Base-by-base conservation (phyloP, 2,113 vertebrate species). In the Proteles cristata region DNA sequence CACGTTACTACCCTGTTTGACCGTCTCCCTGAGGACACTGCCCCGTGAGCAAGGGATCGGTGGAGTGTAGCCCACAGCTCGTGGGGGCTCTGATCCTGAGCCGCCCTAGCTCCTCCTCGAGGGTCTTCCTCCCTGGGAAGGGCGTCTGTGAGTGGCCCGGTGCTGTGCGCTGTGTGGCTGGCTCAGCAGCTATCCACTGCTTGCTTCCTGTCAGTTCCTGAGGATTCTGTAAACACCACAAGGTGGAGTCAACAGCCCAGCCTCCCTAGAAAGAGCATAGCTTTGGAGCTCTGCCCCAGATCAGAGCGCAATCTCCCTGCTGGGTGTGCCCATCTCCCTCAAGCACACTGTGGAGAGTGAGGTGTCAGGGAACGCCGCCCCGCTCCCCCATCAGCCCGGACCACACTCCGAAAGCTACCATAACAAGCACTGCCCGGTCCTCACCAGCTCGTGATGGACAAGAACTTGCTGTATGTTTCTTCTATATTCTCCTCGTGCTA, bases 161-260 rank as follows among this genome's bases (percentile, higher is more conserved):
- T 5, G n/a, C 48, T 2, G 5, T 5, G 58, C 5, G n/a, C 48
- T 2, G 5, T 5, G 58, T 2, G 1, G 7, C 74, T 4, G 33
- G n/a, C 53, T 31, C 53, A 31, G 4, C 7, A 8, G 35, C 58
- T 9, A 11, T 16, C 65, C 14, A 39, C 26, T 4, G 19, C 45
- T 11, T 26, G 39, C n/a, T 73, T 50, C 17, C 11, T 2, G 1
- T 3, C 26, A 4, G 48, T 68, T 61, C 9, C 2, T 35, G 11
- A 53, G 71, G 28, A 25, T 74, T 71, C 76, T 0, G n/a, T 23
- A 74, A 12, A 80, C n/a, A 48, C 97, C 98, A 96, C 97, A 65
- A 92, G 97, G 93, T 88, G 95, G 96, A 93, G 92, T 88, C 86
- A 17, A 50, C 3, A 2, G 4, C 88, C 81, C 66, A 45, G n/a